Percentiles rank a stretch among this genome's conserved stretches.
phyloP scores from a whole-genome alignment of 2,113 vertebrate genomes.

The Rhinichthys klamathensis region DNA sequence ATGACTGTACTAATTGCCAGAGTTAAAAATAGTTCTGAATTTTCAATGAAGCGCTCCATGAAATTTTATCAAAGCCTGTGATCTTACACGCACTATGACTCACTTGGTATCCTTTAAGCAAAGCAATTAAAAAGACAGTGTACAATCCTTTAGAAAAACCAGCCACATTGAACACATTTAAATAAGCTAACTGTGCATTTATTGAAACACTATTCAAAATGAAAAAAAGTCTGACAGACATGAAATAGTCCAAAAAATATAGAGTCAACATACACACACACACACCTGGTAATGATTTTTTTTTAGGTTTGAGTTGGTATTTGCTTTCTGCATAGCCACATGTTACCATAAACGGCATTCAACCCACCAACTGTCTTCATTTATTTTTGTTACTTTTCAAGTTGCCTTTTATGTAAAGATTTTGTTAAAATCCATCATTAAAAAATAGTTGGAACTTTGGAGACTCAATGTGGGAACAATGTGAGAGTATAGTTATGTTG shows the following conservation, averaged over 20 bases:
- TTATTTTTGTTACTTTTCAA: no score
- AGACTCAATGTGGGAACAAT: no score
- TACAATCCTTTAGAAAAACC: not conserved
- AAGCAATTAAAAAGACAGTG: slow-evolving; percentile 26
- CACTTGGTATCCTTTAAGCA: slow-evolving; percentile 10
- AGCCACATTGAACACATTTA: not conserved
- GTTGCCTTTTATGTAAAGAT: no score
- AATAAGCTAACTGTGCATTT: not conserved
- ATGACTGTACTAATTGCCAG: slow-evolving; percentile 26
- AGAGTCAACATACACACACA: no score
- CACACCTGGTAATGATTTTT: no score
- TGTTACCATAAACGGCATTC: no score
- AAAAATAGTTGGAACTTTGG: no score
- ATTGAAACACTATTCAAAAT: not conserved
- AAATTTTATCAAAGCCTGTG: slow-evolving; percentile 67
- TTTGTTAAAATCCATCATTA: no score
- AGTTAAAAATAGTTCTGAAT: slow-evolving; percentile 49
- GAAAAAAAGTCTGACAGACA: not conserved
- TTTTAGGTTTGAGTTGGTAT: no score
- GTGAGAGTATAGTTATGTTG: no score
- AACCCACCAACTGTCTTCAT: no score
- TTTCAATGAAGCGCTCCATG: slow-evolving; percentile 25
- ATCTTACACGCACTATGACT: slow-evolving; percentile 46
- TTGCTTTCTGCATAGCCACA: no score
- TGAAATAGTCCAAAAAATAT: not conserved